Evolutionary conservation across 2,888 invertebrate genomes (phyloP), one percentile per base, ranked within the genome.

Genomic region (Hirudinaria manillensis): DNA sequence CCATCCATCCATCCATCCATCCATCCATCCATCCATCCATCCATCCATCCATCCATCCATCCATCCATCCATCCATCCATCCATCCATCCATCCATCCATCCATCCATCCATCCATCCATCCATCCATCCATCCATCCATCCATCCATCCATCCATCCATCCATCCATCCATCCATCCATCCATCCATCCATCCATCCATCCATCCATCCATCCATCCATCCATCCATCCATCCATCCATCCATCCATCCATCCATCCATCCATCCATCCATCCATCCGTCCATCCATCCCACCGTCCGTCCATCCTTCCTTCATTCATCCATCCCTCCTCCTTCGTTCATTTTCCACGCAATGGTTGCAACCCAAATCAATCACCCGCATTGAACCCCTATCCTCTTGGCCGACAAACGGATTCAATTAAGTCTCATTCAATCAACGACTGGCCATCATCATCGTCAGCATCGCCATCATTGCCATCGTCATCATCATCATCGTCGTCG

Each of bases 1-100:
- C 34, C 70, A 68, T 68, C 70, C 34, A 68, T 68, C 70, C 70
- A 68, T 68, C 70, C 70, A 68, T 68, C 70, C 34, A 68, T 68
- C 34, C 70, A 21, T 68, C 27, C 34, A 68, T 68, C 34, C 34
- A 68, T 68, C 32, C 34, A 29, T 68, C 34, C 34, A 68, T 68
- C 70, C 27, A 68, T 68, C 70, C 34, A 21, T 68, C 34, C 70
- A 68, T 68, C 70, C 34, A 32, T 68, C 34, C 70, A 68, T 68
- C 34, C 34, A 68, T 68, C 70, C 70, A 16, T 68, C 70, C 70
- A 68, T 68, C 70, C 38, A 70, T 70, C 70, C 38, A 70, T 70
- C 34, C 34, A 70, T 70, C 70, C 70, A 36, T 70, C 53, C 53
- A 53, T 53, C 53, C 53, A 53, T 53, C 53, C 53, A 53, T 53